A percentile compares a stretch with the other conserved stretches of the same genome.
These are phyloP conservation scores for Scaptomyza pallida DNA, from an alignment of 1,140 invertebrate species.

Conservation along the genomic window DNA sequence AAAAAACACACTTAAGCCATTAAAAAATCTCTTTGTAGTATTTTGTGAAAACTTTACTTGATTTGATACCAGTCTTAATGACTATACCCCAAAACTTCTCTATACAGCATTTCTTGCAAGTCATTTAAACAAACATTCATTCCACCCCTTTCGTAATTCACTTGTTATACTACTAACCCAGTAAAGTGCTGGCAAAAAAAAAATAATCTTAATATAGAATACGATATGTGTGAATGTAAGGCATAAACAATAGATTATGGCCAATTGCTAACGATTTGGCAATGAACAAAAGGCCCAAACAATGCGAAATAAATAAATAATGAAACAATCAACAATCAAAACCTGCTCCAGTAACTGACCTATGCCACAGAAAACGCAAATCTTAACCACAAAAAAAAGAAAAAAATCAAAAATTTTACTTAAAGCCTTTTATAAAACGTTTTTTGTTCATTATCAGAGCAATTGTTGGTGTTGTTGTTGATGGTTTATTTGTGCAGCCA, in stretches of 20 bases:
- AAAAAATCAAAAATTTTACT: conserved; percentile 30
- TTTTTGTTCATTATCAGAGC: conserved; percentile 73
- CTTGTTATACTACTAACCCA: conserved; percentile 29
- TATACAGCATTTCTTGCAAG: conserved; percentile 3
- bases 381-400: conserved; percentile 54
- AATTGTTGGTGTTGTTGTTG: conserved; percentile 42
- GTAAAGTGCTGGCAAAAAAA: conserved; percentile 12
- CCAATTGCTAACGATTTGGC: conserved; percentile 73
- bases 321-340: conserved; percentile 52
- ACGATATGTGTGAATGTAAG: conserved; percentile 24
- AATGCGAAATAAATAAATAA: conserved; percentile 16
- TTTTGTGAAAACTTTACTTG: too few species aligned
- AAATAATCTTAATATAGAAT: conserved; percentile 13
- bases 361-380: conserved; percentile 60
- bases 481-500: conserved; percentile 60
- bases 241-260: conserved; percentile 59
- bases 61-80: background rate
- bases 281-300: conserved; percentile 39
- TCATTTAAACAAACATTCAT: conserved; percentile 13
- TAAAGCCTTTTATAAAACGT: conserved; percentile 50
- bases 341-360: conserved; percentile 71
- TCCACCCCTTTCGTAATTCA: background rate
- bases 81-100: background rate
- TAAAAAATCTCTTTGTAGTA: too few species aligned
- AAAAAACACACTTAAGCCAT: too few species aligned